Evolutionary conservation across 2,113 vertebrate species (phyloP).

Genomic region (Nothoprocta perdicaria): DNA sequence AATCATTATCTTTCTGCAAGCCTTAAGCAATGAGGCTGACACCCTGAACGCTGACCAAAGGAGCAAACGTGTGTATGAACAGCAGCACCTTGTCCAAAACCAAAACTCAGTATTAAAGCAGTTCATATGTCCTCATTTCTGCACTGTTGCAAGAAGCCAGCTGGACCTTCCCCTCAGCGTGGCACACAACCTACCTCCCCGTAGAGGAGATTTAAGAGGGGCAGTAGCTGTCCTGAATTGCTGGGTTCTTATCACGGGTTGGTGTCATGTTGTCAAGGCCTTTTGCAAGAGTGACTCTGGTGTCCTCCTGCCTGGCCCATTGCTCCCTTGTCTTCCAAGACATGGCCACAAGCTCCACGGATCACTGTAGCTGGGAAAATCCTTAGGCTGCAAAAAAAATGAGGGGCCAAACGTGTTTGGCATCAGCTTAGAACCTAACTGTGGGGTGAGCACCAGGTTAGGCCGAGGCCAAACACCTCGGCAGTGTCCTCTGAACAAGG

Average conservation of each 20-base stretch:
- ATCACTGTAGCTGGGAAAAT: neutral
- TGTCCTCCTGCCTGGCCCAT: fast-evolving
- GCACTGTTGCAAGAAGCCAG: neutral
- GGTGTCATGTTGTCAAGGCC: neutral
- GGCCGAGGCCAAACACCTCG: neutral
- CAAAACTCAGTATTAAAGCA: neutral
- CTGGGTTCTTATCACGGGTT: neutral
- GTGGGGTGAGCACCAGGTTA: neutral
- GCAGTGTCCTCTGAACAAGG: slow-evolving; percentile 39
- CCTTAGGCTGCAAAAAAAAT: neutral
- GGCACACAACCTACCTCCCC: neutral
- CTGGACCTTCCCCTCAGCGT: neutral
- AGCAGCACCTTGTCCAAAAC: neutral
- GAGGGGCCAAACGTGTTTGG: neutral
- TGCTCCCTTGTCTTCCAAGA: neutral
- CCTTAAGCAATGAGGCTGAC: neutral
- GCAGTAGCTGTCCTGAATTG: neutral
- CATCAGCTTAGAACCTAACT: neutral
- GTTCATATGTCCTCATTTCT: neutral
- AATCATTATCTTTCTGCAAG: neutral
- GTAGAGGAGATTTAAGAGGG: neutral
- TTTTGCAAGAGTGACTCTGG: neutral
- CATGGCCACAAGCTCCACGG: neutral
- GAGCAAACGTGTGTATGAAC: neutral
- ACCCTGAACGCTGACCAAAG: neutral